phyloP scores from a whole-genome alignment of 2,888 invertebrate species.

The Neocrepidodera transversa region DNA sequence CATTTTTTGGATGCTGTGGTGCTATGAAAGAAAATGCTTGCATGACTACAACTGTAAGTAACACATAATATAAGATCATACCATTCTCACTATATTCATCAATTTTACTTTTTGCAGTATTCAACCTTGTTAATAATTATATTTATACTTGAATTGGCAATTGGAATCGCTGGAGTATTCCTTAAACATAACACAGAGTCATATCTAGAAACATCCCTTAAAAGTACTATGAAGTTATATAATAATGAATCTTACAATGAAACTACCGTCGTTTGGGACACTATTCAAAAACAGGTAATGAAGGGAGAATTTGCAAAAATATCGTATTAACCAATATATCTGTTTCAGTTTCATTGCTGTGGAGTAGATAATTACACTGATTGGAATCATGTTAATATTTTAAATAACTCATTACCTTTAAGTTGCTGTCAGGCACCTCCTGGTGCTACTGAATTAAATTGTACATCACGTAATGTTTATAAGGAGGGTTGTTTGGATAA shows the following conservation, averaged over 20 bases:
- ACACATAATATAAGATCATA: neutral
- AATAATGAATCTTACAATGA: conserved; percentile 52
- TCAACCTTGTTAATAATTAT: conserved; percentile 77
- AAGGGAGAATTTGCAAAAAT: too few species aligned
- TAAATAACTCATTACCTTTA: conserved; percentile 64
- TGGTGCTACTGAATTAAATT: conserved; percentile 60
- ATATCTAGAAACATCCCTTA: conserved; percentile 71
- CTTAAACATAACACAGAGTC: conserved; percentile 72
- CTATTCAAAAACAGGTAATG: conserved; percentile 83
- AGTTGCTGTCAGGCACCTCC: conserved; percentile 69
- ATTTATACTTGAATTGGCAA: conserved; percentile 81
- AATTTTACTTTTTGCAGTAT: conserved; percentile 65
- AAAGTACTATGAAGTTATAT: conserved; percentile 72
- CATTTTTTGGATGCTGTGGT: conserved; percentile 96
- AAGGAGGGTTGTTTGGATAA: conserved; percentile 69
- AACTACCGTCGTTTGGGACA: conserved; percentile 76
- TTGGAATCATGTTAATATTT: conserved; percentile 64
- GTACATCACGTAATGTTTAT: conserved; percentile 56
- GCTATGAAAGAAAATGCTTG: conserved; percentile 93
- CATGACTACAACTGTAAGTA: conserved; percentile 87
- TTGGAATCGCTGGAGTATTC: conserved; percentile 81
- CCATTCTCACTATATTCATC: conserved; percentile 8
- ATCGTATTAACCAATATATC: neutral
- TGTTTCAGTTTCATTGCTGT: conserved; percentile 74
- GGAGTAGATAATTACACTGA: conserved; percentile 70